phyloP scores from a whole-genome alignment of 1,140 invertebrate species.

The Cydia pomonella region DNA sequence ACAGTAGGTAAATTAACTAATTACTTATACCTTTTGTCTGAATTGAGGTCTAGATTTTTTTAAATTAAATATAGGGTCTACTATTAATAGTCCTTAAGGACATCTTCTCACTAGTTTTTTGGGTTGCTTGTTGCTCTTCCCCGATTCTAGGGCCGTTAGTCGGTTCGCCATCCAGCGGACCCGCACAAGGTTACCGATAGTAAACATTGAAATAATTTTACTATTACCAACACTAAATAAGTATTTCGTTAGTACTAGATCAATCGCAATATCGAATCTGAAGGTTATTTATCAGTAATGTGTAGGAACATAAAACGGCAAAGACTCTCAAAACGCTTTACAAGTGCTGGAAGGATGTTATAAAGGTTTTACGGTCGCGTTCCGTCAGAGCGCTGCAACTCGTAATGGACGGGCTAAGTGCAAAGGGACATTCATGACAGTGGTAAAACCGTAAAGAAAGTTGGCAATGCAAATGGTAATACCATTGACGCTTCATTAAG shows the following conservation, averaged over 20 bases:
- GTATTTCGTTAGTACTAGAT: not conserved
- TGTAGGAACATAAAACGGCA: constrained; percentile 68
- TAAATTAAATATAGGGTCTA: no score
- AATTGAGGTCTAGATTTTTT: no score
- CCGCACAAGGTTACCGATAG: no score
- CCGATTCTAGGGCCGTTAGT: no score
- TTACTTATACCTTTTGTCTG: no score
- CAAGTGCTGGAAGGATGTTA: constrained; percentile 79
- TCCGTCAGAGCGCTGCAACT: constrained; percentile 73
- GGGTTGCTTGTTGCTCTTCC: no score
- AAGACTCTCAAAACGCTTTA: constrained; percentile 76
- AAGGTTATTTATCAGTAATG: constrained; percentile 48
- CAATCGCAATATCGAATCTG: constrained; percentile 32
- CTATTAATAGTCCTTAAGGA: no score
- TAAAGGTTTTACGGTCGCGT: constrained; percentile 78
- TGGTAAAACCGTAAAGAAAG: constrained; percentile 57
- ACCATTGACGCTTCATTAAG: constrained; percentile 49
- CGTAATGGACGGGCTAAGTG: constrained; percentile 79
- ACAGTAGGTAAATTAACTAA: no score
- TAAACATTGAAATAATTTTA: no score
- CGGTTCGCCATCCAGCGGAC: no score
- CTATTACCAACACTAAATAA: no score
- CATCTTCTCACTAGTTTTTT: no score
- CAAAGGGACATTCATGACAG: constrained; percentile 75
- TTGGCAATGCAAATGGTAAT: constrained; percentile 52